Evolutionary conservation across 2,797 vertebrate species (phyloP).

Genomic region (Phrynocephalus vlangalii): DNA sequence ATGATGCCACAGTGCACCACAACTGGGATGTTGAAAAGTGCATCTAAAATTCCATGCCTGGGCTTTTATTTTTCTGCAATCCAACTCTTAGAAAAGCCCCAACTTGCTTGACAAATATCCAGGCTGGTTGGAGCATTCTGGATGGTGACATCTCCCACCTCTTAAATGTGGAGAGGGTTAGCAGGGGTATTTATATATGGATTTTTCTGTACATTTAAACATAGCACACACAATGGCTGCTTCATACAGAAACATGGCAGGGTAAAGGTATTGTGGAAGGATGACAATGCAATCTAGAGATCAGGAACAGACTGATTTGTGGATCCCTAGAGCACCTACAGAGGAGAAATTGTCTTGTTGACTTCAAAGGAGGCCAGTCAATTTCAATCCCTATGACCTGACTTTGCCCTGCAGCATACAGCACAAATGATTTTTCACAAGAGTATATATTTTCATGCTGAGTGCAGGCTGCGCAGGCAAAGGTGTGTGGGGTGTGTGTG

Average conservation of each 20-base stretch:
- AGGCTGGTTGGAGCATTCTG: too few species aligned
- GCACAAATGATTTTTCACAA: background rate
- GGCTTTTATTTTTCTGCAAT: too few species aligned
- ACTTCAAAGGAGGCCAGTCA: background rate
- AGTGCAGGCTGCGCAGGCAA: background rate
- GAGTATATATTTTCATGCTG: slow-evolving; percentile 23
- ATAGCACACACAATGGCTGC: background rate
- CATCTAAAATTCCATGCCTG: background rate
- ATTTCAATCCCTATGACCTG: background rate
- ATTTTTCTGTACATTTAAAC: background rate
- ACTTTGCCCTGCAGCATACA: background rate
- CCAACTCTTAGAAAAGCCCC: too few species aligned
- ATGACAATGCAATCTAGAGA: background rate
- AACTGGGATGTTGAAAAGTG: background rate
- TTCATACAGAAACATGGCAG: background rate
- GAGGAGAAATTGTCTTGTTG: background rate
- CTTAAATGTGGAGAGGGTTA: background rate
- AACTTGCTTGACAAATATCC: too few species aligned
- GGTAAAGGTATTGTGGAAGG: background rate
- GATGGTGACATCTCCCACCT: too few species aligned
- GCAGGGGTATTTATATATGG: background rate
- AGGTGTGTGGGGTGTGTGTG: background rate
- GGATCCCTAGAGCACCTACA: background rate
- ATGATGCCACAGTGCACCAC: too few species aligned
- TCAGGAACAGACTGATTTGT: background rate